phyloP scores from a whole-genome alignment of 1,140 invertebrate species.

The Riptortus pedestris region DNA sequence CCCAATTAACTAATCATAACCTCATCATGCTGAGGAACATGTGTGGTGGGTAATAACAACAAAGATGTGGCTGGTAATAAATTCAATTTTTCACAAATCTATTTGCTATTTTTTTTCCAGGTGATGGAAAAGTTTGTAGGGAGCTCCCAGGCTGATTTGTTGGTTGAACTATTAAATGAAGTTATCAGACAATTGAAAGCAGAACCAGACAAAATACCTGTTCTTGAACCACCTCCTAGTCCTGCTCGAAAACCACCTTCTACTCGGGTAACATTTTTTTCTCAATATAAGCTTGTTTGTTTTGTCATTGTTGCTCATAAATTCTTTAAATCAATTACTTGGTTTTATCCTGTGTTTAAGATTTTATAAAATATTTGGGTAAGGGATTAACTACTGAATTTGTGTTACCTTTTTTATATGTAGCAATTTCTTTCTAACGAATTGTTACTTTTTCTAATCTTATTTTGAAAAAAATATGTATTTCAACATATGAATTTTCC shows the following conservation, averaged over 20 bases:
- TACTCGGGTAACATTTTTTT: slow-evolving; percentile 26
- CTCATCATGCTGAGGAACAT: no score
- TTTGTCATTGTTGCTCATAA: not conserved
- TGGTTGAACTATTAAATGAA: slow-evolving; percentile 74
- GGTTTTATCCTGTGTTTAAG: not conserved
- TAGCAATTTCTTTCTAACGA: no score
- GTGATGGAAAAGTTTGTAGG: slow-evolving; percentile 47
- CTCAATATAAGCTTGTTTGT: not conserved
- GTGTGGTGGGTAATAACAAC: no score
- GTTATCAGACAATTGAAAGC: slow-evolving; percentile 71
- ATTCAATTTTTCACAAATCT: no score
- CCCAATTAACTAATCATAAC: no score
- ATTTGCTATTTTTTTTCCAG: slow-evolving; percentile 1
- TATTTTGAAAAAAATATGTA: no score
- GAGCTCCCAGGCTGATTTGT: slow-evolving; percentile 64
- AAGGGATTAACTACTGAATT: no score
- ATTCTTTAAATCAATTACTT: not conserved
- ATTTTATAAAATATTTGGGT: no score
- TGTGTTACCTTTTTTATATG: no score
- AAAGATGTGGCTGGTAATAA: no score
- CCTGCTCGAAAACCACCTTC: slow-evolving; percentile 32
- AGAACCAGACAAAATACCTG: slow-evolving; percentile 60
- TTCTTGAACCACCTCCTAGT: slow-evolving; percentile 43
- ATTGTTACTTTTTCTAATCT: no score
- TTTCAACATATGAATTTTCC: no score